Base-by-base conservation (phyloP, 2,113 vertebrate genomes). In the Podarcis cretensis region DNA sequence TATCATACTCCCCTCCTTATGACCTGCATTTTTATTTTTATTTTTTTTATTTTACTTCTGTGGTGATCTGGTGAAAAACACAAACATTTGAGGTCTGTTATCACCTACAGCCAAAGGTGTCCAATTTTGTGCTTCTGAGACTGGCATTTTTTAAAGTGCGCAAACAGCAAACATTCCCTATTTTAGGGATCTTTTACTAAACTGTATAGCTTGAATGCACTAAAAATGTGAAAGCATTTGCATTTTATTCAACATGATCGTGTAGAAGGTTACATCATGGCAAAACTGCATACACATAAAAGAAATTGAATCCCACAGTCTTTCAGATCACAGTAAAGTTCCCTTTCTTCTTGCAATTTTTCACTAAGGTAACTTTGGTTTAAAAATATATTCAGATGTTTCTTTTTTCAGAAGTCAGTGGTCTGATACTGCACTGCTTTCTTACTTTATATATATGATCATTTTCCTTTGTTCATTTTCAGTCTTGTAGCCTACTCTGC, bases 31-130 rank as follows among this genome's bases (percentile, higher is more conserved):
- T 95, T 92, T 16, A 37, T 37, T 35, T 25, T 35, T 21, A 80
- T 12, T 37, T 73, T 40, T 91, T 92, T 25, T 75, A 37, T 59
- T 27, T 37, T 25, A 71, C 21, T 40, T 74, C 32, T 90, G 83
- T 92, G 89, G 92, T 90, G 9, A 48, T 89, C 35, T 81, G 88
- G 75, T 74, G 87, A 95, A 89, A 63, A 82, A 93, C 40, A 89
- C 87, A 93, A 87, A 88, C 91, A 88, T 80, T 82, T 80, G 86
- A 87, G 79, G 90, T 93, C 93, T 89, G 88, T 90, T 95, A 81
- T 87, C 23, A 71, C 21, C 23, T 27, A 32, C 68, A 94, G 82
- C 82, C 87, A 93, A 90, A 71, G 27, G 6, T 83, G 27, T 78
- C 87, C 63, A 87, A 69, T 75, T 0, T 80, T 32, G 74, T 30